Base-by-base conservation (phyloP, 2,888 invertebrate genomes). In the Fabriciana adippe region DNA sequence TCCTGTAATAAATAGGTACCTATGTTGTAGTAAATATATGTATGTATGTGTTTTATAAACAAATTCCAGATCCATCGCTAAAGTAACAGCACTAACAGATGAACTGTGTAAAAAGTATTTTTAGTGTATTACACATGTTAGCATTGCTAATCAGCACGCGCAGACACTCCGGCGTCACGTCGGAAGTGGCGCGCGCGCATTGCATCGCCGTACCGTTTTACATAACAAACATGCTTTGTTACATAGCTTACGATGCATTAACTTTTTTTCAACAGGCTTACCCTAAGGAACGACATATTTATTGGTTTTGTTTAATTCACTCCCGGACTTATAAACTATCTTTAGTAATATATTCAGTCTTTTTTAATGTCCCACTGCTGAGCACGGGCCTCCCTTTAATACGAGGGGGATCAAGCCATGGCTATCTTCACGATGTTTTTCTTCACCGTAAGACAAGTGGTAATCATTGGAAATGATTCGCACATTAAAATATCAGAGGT, bases 81-180 rank as follows among this genome's bases (percentile, higher is more conserved):
- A 35, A 60, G 8, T 50, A 61, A 53, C 35, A 41, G 35, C n/a
- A 47, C 31, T 18, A 48, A 66, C 31, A 35, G 8, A 3, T 47
- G 31, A 50, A 26, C 45, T 61, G 21, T 18, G 61, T 61, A 60
- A 53, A 53, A 64, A 64, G n/a, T 69, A 59, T 59, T 67, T 67
- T 63, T 63, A 69, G 66, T 16, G 16, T 48, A 50, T 66, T 60
- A 68, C 73, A 70, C 35, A 60, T 66, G 66, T 47, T 59, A 54
- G 55, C 55, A 67, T 68, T 70, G 64, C 66, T 70, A 71, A 70
- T 70, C 55, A 45, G 31, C 67, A 70, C 68, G 72, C 67, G 76
- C 76, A 82, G 82, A 84, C 84, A 77, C 75, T 66, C 66, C 70
- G 84, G 82, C 84, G 83, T 76, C 83, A 56, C 61, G 65, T 74